These are phyloP conservation scores for Yponomeuta sedellus DNA, from an alignment of 2,888 invertebrate species.

Conservation along the genomic window DNA sequence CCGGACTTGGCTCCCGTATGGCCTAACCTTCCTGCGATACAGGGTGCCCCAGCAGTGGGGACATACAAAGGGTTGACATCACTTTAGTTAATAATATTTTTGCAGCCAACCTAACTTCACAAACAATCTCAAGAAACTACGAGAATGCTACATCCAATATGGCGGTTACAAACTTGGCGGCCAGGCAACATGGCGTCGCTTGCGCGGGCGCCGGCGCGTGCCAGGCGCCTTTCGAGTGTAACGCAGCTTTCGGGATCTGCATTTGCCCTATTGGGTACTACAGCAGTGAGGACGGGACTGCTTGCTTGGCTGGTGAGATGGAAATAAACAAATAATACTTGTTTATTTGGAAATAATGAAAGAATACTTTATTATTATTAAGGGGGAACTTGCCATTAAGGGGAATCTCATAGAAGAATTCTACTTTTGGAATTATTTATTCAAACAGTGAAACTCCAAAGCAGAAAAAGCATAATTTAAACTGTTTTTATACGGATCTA, in stretches of 20 bases:
- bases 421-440: too few species aligned
- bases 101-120: constrained; percentile 7
- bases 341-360: background rate
- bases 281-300: constrained; percentile 26
- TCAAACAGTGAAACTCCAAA: too few species aligned
- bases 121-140: constrained; percentile 15
- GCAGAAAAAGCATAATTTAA: too few species aligned
- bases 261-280: constrained; percentile 58
- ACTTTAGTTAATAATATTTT: background rate
- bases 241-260: constrained; percentile 36
- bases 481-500: too few species aligned
- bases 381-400: too few species aligned
- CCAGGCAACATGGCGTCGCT: constrained; percentile 27
- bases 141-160: constrained; percentile 15
- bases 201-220: constrained; percentile 36
- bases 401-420: too few species aligned
- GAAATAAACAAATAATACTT: background rate
- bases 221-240: constrained; percentile 39
- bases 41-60: too few species aligned
- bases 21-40: too few species aligned
- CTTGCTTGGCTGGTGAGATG: constrained; percentile 52
- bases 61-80: too few species aligned
- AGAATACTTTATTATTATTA: background rate
- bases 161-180: constrained; percentile 18
- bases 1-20: too few species aligned